Evolutionary conservation across 2,113 vertebrate genomes (phyloP).

Genomic region (Peromyscus californicus): DNA sequence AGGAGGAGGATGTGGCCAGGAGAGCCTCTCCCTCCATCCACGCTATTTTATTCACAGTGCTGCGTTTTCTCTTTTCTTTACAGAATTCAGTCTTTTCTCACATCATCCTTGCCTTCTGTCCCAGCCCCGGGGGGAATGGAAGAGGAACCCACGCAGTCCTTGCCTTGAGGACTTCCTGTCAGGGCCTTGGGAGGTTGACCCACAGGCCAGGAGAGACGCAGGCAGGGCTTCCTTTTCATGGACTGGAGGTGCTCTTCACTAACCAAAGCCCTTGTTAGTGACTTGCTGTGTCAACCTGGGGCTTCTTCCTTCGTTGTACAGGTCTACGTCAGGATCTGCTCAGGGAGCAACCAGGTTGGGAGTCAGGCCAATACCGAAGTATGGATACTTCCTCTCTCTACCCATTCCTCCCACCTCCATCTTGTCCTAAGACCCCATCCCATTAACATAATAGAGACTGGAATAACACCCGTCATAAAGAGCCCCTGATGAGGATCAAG

Average conservation of each 20-base stretch:
- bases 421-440: neutral
- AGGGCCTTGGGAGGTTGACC: neutral
- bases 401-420: neutral
- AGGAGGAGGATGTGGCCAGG: conserved; percentile 12
- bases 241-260: neutral
- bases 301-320: neutral
- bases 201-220: too few species aligned
- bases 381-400: neutral
- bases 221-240: neutral
- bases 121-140: neutral
- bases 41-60: conserved; percentile 15
- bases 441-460: neutral
- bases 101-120: neutral
- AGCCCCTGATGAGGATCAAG: neutral
- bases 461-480: neutral
- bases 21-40: neutral
- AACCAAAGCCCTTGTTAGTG: neutral
- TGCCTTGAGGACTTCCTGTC: neutral
- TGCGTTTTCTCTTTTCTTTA: neutral
- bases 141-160: neutral
- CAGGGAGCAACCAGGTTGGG: neutral
- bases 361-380: neutral
- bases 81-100: conserved; percentile 35
- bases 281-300: neutral
- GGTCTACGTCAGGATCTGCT: neutral